Conservation (phyloP, 2,113 vertebrate genomes). For the Elgaria multicarinata region DNA sequence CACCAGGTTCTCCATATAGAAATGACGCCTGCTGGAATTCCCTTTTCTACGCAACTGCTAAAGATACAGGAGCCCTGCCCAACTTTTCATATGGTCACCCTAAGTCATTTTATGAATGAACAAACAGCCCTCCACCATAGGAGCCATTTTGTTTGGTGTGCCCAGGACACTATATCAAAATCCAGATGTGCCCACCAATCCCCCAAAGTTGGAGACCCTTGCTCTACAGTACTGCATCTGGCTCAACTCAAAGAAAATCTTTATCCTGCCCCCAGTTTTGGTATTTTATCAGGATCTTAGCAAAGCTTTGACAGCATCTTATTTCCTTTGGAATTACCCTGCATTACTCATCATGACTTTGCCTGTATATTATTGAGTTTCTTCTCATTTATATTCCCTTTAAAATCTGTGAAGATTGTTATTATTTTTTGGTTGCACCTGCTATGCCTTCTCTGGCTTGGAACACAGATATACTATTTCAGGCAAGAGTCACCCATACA, state of each 20-base stretch:
- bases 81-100: no score
- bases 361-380: conserved; percentile 29
- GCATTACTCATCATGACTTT: conserved; percentile 35
- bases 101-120: no score
- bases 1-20: no score
- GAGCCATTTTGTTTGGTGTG: no score
- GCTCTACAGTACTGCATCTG: not conserved
- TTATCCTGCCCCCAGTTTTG: not conserved
- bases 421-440: not conserved
- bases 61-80: no score
- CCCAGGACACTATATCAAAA: not conserved
- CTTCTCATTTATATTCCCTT: conserved; percentile 54
- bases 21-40: no score
- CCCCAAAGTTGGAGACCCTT: no score
- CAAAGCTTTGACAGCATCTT: conserved; percentile 17
- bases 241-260: not conserved
- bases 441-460: conserved; percentile 32
- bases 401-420: conserved; percentile 26
- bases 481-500: conserved; percentile 36
- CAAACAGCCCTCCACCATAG: no score
- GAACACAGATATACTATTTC: conserved; percentile 26
- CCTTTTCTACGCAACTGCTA: no score
- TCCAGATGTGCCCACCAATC: not conserved
- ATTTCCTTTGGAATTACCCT: conserved; percentile 48
- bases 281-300: not conserved